Percentiles rank a stretch among this genome's conserved stretches.
Evolutionary conservation across 2,797 vertebrate genomes (phyloP).

Genomic region (Streptopelia turtur): DNA sequence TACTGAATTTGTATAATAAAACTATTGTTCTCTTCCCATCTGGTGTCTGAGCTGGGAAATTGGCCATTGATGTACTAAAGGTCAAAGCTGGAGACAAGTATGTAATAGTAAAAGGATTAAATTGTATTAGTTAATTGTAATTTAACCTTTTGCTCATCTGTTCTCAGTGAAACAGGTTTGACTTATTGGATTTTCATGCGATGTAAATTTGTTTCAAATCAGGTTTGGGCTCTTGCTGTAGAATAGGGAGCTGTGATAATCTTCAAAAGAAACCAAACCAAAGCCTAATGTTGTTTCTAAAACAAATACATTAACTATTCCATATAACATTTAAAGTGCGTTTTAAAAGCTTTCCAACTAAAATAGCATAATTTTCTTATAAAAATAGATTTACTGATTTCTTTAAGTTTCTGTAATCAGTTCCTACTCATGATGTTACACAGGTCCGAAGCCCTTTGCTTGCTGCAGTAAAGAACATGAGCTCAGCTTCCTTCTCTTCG

Average conservation of each 20-base stretch:
- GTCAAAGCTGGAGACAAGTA: conserved; percentile 27
- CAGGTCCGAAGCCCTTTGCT: neutral
- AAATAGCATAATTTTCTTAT: neutral
- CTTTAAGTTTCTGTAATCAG: neutral
- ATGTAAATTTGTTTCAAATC: neutral
- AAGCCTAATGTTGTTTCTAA: neutral
- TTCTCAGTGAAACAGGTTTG: conserved; percentile 4
- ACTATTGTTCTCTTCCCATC: conserved; percentile 63
- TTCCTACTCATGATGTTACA: neutral
- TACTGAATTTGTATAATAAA: conserved; percentile 43
- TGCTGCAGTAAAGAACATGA: neutral
- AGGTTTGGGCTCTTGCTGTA: neutral
- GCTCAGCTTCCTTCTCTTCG: neutral
- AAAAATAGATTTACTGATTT: neutral
- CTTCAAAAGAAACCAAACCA: neutral
- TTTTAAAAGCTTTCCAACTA: neutral
- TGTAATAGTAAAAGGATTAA: conserved; percentile 25
- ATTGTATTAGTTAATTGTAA: conserved; percentile 40
- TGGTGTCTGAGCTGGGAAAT: conserved; percentile 57
- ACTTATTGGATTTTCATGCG: neutral
- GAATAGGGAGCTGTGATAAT: neutral
- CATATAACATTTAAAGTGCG: neutral
- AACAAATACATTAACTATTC: neutral
- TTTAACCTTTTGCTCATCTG: neutral
- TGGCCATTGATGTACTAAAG: conserved; percentile 26